These are phyloP conservation scores for Bergia sp. DNA, from an alignment of 92 coral and sea anemone species.

Conservation along the genomic window DNA sequence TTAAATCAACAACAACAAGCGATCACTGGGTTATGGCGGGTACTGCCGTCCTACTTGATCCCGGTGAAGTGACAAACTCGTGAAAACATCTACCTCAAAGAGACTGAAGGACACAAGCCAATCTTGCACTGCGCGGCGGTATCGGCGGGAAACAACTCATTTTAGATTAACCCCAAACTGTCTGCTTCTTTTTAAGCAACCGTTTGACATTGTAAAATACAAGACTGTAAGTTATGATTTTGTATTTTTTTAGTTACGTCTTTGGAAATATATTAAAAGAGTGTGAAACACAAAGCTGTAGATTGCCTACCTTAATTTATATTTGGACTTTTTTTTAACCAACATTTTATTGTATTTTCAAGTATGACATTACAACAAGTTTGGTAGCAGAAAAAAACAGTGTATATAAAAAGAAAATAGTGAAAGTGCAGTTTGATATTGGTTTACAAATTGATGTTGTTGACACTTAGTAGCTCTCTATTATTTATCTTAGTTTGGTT, in stretches of 20 bases:
- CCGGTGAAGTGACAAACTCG: slow-evolving; percentile 78
- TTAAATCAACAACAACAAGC: slow-evolving; percentile 69
- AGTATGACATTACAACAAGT: too few relatives aligned
- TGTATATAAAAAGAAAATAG: too few relatives aligned
- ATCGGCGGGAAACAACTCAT: background rate
- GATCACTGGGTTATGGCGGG: slow-evolving; percentile 81
- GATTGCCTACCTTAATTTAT: background rate
- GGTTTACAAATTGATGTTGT: too few relatives aligned
- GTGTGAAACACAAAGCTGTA: background rate
- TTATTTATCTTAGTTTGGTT: too few relatives aligned
- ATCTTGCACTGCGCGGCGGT: background rate
- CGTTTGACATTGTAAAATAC: slow-evolving; percentile 1
- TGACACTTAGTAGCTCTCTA: too few relatives aligned
- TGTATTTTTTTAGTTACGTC: slow-evolving; percentile 15
- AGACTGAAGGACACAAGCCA: background rate
- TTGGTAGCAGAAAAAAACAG: too few relatives aligned
- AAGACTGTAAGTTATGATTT: background rate
- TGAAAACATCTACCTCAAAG: slow-evolving; percentile 77
- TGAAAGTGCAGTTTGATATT: too few relatives aligned
- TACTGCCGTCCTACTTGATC: slow-evolving; percentile 84
- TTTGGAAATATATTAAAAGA: background rate
- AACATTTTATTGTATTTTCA: too few relatives aligned
- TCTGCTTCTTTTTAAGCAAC: slow-evolving; percentile 8
- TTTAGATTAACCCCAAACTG: background rate
- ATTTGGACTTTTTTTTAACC: too few relatives aligned